Conservation (phyloP, 2,113 vertebrate genomes). For the Pseudorhombus dupliciocellatus region DNA sequence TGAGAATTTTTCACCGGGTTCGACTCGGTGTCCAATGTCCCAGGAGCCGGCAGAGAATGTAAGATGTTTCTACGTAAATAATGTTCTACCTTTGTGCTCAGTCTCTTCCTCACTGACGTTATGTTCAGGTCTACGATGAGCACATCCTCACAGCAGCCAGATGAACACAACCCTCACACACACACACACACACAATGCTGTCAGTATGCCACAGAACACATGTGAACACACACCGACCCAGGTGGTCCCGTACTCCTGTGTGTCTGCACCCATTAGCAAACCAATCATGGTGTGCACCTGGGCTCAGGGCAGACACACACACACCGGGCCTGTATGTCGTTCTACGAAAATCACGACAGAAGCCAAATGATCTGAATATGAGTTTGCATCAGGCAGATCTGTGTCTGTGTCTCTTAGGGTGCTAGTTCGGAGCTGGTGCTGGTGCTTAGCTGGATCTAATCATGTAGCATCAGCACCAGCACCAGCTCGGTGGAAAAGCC, state of each 20-base stretch:
- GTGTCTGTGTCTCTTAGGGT: constrained; percentile 11
- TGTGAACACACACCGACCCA: constrained; percentile 47
- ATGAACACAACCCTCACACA: constrained; percentile 31
- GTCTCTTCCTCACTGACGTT: constrained; percentile 9
- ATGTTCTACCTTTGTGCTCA: too few relatives aligned
- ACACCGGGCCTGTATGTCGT: constrained; percentile 33
- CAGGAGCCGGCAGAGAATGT: neutral
- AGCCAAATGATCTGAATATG: constrained; percentile 38
- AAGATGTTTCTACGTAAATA: neutral
- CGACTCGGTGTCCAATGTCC: too few relatives aligned
- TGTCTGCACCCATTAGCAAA: constrained; percentile 69
- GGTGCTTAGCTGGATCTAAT: too few relatives aligned
- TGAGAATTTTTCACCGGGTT: too few relatives aligned
- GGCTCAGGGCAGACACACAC: constrained; percentile 13
- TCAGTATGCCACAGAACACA: constrained; percentile 38
- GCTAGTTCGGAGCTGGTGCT: too few relatives aligned
- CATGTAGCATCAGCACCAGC: too few relatives aligned
- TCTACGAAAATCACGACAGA: constrained; percentile 38
- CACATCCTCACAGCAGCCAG: constrained; percentile 40
- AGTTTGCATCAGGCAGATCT: constrained; percentile 35
- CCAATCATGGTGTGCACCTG: constrained; percentile 76
- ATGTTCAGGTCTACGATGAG: constrained; percentile 39
- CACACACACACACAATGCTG: constrained; percentile 28
- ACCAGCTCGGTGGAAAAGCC: too few relatives aligned
- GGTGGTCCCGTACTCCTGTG: constrained; percentile 52